phyloP scores from a whole-genome alignment of 2,888 invertebrate species.

The Chelonus formosanus region DNA sequence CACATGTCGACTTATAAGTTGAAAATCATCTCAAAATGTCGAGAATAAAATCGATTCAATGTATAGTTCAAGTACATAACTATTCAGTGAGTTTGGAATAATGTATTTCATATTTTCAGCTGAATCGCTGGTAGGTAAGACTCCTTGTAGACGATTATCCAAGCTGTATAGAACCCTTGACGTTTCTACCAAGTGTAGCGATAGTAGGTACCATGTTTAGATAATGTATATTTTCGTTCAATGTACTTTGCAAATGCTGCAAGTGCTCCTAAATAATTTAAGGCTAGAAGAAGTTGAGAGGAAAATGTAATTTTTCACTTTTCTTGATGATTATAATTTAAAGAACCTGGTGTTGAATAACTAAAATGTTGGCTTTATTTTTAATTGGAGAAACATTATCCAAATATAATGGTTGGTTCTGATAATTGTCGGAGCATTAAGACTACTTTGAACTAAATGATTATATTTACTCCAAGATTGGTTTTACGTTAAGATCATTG shows the following conservation, averaged over 20 bases:
- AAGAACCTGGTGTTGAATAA: no score
- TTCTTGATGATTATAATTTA: no score
- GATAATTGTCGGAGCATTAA: no score
- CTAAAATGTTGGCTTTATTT: no score
- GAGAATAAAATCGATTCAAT: slow-evolving; percentile 16
- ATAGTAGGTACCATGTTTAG: background rate
- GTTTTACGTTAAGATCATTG: no score
- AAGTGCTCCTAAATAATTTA: background rate
- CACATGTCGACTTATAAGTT: no score
- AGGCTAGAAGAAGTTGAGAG: background rate
- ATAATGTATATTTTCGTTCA: background rate
- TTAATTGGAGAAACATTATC: no score
- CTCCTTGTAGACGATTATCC: slow-evolving; percentile 19
- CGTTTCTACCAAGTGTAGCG: background rate
- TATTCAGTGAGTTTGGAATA: slow-evolving; percentile 9
- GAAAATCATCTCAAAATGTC: no score
- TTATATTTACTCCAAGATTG: no score
- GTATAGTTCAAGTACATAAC: slow-evolving; percentile 2
- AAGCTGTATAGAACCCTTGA: slow-evolving; percentile 8
- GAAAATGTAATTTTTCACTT: no score
- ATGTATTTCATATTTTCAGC: slow-evolving; percentile 17
- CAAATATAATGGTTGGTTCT: no score
- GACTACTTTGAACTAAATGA: no score
- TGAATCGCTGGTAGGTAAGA: background rate
- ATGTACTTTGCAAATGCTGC: background rate